Evolutionary conservation across 2,113 vertebrate genomes (phyloP), one percentile per base, ranked within the genome.

Genomic region (Heterotis niloticus): DNA sequence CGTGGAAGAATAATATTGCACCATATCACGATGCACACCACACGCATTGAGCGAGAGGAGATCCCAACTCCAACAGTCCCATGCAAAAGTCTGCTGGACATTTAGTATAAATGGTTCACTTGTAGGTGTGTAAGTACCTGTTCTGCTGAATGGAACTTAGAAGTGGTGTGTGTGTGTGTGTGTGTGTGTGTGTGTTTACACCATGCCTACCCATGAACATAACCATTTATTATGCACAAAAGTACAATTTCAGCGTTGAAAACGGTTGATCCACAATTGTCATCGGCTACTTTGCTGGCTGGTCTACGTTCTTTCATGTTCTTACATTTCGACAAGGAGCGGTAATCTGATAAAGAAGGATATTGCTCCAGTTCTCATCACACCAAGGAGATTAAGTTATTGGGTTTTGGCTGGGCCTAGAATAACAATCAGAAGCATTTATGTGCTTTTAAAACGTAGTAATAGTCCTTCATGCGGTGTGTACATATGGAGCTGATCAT

Each of bases 401-500:
- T 80, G 81, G 79, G 10, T 88, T 83, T 79, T 86, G 87, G 84
- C 87, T 80, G 44, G 76, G 80, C 83, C 86, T 90, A 87, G 81
- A 89, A 90, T 88, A 91, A 87, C 87, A 90, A 81, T 90, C 85
- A 80, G 79, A 87, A 88, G 83, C 86, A 82, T 90, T 87, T 87
- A 86, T 88, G 86, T 88, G 82, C 82, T 62, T 44, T 82, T 81
- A 80, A 79, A 84, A 84, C 78, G 24, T 76, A 79, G 81, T 79
- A 76, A 79, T 77, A 75, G 80, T 75, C 79, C 66, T 73, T 28
- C n/a, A 77, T 86, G 83, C 83, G 77, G 78, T 65, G 28, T 79
- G 82, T 78, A 79, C 91, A 90, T 88, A 88, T 90, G 90, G 88
- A 88, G 75, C 84, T 88, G 88, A 90, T 92, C 89, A 89, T 34